phyloP scores from a whole-genome alignment of 2,113 vertebrate genomes.

The Brachypteracias leptosomus region DNA sequence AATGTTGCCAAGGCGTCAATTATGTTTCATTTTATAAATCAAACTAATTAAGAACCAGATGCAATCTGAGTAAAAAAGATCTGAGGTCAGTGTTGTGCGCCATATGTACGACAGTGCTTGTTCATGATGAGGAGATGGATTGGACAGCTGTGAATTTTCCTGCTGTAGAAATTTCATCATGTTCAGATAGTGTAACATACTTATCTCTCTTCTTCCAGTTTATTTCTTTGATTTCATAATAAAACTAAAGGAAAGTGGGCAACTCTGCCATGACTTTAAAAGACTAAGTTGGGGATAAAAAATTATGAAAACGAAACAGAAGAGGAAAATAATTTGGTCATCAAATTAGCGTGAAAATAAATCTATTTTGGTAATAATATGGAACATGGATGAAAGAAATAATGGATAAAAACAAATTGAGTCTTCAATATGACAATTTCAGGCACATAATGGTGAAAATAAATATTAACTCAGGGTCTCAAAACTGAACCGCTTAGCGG shows the following conservation, averaged over 20 bases:
- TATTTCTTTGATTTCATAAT: not conserved
- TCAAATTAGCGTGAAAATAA: not conserved
- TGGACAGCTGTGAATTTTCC: conserved; percentile 45
- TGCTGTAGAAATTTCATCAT: not conserved
- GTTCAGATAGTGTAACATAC: not conserved
- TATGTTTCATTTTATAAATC: conserved; percentile 69
- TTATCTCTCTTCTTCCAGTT: not conserved
- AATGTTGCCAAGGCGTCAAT: conserved; percentile 58
- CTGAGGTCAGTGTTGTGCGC: conserved; percentile 44
- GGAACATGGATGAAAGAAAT: not conserved
- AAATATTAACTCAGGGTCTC: not conserved
- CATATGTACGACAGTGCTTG: conserved; percentile 30
- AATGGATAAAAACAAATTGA: not conserved
- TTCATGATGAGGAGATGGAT: not conserved
- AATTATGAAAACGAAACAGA: not conserved
- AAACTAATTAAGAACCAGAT: conserved; percentile 69
- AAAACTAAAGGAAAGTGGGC: not conserved
- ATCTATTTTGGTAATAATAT: not conserved
- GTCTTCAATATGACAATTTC: not conserved
- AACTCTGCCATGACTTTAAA: not conserved
- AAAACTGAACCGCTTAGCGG: not conserved
- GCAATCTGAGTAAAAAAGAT: conserved; percentile 53
- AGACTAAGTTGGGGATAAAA: not conserved
- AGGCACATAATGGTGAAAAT: not conserved
- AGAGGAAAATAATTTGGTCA: not conserved